Conservation (phyloP, 2,113 vertebrate species). For the Rhabdomys dilectus region DNA sequence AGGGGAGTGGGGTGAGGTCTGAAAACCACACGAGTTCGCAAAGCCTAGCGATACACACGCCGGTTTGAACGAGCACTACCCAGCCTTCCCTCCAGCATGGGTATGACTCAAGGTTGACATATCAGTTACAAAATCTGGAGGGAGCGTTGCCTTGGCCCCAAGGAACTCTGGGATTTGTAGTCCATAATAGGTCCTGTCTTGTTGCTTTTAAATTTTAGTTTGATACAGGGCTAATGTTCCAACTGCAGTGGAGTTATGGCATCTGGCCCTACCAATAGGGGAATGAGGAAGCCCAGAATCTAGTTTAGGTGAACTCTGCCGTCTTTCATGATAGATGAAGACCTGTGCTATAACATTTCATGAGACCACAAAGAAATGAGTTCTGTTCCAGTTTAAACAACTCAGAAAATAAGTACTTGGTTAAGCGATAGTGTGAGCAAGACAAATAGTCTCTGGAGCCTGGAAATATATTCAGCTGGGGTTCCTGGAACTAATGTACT, state of each 20-base stretch:
- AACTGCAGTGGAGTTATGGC: not conserved
- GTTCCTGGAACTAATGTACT: not conserved
- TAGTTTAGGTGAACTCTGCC: not conserved
- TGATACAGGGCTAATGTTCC: not conserved
- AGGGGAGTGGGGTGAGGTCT: not conserved
- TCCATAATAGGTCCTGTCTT: not conserved
- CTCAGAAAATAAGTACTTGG: not conserved
- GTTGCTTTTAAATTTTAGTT: not conserved
- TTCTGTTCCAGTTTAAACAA: not conserved
- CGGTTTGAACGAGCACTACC: not conserved
- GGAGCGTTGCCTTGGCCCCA: not conserved
- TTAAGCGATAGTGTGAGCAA: not conserved
- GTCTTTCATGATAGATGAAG: not conserved
- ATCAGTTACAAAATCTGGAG: not conserved
- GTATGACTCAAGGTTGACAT: too few relatives aligned
- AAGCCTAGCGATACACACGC: not conserved
- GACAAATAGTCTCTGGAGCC: not conserved
- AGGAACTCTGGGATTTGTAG: conserved; percentile 44
- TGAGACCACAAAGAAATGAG: not conserved
- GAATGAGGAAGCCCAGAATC: not conserved
- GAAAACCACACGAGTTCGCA: not conserved
- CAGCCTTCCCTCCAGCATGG: accelerated
- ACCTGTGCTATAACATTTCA: not conserved
- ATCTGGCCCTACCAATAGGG: not conserved
- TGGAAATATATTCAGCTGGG: not conserved